Percentiles rank a stretch among this genome's conserved stretches.
These are phyloP conservation scores for Himantopus leucocephalus DNA, from an alignment of 2,113 vertebrate species.

Conservation along the genomic window DNA sequence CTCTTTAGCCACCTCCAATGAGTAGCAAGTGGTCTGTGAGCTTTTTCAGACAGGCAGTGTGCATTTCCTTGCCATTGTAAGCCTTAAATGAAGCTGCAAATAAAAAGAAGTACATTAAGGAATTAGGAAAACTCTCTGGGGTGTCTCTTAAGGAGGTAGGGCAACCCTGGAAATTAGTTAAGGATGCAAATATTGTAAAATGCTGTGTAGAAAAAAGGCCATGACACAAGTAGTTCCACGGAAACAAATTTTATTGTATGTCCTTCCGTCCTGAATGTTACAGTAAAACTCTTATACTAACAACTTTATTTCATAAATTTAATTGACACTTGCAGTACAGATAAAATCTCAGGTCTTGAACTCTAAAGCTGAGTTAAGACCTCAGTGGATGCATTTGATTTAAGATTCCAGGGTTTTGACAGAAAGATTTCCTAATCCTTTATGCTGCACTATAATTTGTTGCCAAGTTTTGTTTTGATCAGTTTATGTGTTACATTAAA, in stretches of 20 bases:
- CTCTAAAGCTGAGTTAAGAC: not conserved
- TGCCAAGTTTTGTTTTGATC: constrained; percentile 10
- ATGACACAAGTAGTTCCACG: not conserved
- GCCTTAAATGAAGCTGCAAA: not conserved
- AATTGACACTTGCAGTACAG: not conserved
- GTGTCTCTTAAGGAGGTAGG: not conserved
- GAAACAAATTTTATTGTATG: not conserved
- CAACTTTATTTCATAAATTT: not conserved
- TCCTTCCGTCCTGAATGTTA: not conserved
- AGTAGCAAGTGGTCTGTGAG: not conserved
- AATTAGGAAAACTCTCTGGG: not conserved
- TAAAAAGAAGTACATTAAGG: not conserved
- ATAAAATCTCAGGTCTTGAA: not conserved
- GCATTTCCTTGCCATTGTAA: not conserved
- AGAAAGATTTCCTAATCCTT: not conserved
- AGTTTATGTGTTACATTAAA: not conserved
- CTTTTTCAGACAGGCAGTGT: not conserved
- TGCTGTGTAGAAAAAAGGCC: not conserved
- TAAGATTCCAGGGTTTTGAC: not conserved
- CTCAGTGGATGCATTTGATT: not conserved
- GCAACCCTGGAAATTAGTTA: not conserved
- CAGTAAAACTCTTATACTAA: not conserved
- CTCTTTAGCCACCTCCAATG: constrained; percentile 61
- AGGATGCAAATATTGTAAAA: not conserved
- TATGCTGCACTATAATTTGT: not conserved